Evolutionary conservation across 2,113 vertebrate genomes (phyloP).

Genomic region (Columba livia): DNA sequence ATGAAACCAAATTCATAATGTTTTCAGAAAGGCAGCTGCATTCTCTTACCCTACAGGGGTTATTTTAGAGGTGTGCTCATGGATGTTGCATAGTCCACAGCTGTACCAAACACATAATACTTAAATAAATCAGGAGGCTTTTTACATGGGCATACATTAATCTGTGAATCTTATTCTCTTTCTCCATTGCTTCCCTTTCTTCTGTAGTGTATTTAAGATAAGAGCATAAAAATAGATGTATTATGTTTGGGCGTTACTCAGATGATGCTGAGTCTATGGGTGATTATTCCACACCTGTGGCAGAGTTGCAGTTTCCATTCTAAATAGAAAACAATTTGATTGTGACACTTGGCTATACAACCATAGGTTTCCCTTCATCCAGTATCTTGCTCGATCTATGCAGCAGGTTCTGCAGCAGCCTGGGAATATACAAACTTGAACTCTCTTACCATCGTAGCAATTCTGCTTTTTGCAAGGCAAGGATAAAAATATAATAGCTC

Average conservation of each 20-base stretch:
- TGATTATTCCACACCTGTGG: neutral
- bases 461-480: neutral
- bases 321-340: neutral
- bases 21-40: neutral
- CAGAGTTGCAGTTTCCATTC: neutral
- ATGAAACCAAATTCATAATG: neutral
- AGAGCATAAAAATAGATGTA: neutral
- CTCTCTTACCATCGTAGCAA: neutral
- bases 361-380: neutral
- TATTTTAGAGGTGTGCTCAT: neutral
- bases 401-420: neutral
- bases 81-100: neutral
- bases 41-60: neutral
- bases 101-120: neutral
- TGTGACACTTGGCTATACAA: rapidly evolving
- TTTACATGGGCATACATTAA: neutral
- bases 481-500: neutral
- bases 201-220: neutral
- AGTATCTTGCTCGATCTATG: neutral
- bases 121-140: neutral
- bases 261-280: neutral
- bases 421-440: neutral
- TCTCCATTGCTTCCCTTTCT: neutral
- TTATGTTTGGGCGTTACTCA: neutral
- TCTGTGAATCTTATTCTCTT: neutral